Conservation (phyloP, 2,797 vertebrate species). For the Hippopotamyrus pictus region DNA sequence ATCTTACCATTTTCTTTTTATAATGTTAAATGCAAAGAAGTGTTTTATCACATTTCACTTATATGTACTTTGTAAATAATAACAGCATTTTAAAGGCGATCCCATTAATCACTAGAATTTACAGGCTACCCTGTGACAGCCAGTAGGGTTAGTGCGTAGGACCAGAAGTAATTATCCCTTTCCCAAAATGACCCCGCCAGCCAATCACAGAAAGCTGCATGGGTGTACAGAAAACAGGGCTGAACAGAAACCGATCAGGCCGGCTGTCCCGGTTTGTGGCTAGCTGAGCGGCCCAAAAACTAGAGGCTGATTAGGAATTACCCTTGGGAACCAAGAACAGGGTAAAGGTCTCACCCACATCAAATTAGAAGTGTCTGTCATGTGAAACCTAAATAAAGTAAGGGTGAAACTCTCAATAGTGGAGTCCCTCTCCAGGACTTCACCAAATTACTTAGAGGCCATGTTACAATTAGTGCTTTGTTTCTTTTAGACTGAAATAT, state of each 20-base stretch:
- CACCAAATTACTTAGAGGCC: constrained; percentile 64
- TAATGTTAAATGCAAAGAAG: background rate
- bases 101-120: constrained; percentile 86
- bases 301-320: constrained; percentile 78
- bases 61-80: background rate
- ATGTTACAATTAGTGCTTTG: constrained; percentile 73
- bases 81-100: background rate
- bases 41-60: background rate
- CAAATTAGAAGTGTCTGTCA: constrained; percentile 88
- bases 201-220: constrained; percentile 78
- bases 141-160: constrained; percentile 80
- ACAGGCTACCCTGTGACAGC: constrained; percentile 79
- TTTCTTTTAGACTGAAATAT: constrained; percentile 76
- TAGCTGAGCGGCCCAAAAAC: constrained; percentile 55
- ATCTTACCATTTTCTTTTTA: background rate
- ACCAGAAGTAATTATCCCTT: constrained; percentile 77
- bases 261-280: constrained; percentile 59
- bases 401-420: constrained; percentile 64
- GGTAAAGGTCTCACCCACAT: constrained; percentile 72
- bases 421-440: constrained; percentile 59
- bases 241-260: constrained; percentile 79
- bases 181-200: constrained; percentile 55
- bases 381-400: constrained; percentile 84
- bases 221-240: constrained; percentile 91
- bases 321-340: constrained; percentile 50